Evolutionary conservation across 2,888 invertebrate species (phyloP), one percentile per base, ranked within the genome.

Genomic region (Trichogramma evanescens): DNA sequence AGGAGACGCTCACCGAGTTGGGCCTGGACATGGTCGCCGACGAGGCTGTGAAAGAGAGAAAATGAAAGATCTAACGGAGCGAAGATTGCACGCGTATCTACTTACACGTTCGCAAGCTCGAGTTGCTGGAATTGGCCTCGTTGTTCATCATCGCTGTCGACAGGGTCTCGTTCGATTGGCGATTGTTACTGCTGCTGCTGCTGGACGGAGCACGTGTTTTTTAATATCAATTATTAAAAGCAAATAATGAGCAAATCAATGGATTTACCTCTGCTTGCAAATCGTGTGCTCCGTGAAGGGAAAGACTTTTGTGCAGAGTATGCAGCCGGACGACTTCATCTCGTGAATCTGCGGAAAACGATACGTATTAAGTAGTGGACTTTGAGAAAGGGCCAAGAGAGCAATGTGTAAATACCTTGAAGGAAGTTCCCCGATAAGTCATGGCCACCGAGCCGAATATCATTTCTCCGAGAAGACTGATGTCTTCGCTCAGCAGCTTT

Each of bases 371-470:
- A 55, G 5, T n/a, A 4, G 8, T 5, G 38, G 39, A 26, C 6
- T 45, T 39, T 39, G 1, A 38, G 42, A 38, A 1, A 10, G 38
- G 7, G 7, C 2, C 13, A 49, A 9, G 13, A 13, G 13, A 13
- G 9, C 9, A 7, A 9, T 52, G 39, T 43, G n/a, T 2, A 9
- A 38, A 42, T 63, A 91, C 90, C 82, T 95, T 95, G 66, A 93
- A 83, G n/a, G 91, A 88, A 45, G 91, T 86, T 58, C 91, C 93
- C 72, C 88, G 86, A 79, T 87, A 93, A 67, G 91, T 89, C 89
- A 95, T 89, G 2, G 93, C 91, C 55, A 92, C 89, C 2, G 93
- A 88, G 6, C 95, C 95, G 77, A 95, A 95, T 70, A 94, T 88
- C 91, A 95, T 92, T 82, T 95, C 95, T 68, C 92, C 90, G 74